phyloP scores from a whole-genome alignment of 2,888 invertebrate species.

The Platycheirus rosarum region DNA sequence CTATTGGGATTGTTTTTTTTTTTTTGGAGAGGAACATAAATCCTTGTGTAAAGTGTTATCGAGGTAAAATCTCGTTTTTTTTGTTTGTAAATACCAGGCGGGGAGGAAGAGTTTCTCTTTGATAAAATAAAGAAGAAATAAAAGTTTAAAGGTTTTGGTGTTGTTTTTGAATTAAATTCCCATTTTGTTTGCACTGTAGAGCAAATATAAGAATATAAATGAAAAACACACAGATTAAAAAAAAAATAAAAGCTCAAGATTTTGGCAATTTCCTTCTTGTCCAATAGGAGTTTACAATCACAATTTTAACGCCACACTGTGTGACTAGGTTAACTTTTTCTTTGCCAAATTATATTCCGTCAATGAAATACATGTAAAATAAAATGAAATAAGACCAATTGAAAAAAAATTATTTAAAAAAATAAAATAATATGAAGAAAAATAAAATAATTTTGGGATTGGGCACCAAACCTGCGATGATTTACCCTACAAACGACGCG shows the following conservation, averaged over 20 bases:
- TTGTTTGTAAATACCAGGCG: neutral
- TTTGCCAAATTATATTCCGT: too few species aligned
- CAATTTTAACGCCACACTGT: too few species aligned
- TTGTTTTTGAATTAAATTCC: conserved; percentile 68
- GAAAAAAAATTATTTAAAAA: too few species aligned
- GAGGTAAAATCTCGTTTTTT: neutral
- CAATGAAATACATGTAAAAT: too few species aligned
- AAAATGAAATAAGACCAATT: too few species aligned
- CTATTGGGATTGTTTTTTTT: neutral
- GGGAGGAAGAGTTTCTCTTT: neutral
- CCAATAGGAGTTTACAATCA: neutral
- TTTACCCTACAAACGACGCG: too few species aligned
- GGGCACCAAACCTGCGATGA: too few species aligned
- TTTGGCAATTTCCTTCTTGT: conserved; percentile 19
- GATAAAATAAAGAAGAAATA: conserved; percentile 15
- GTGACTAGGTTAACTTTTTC: too few species aligned
- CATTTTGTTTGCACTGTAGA: conserved; percentile 27
- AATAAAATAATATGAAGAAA: too few species aligned
- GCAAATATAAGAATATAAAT: conserved; percentile 7
- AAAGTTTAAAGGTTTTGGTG: conserved; percentile 4
- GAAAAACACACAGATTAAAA: conserved; percentile 40
- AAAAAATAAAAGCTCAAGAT: neutral
- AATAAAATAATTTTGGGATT: too few species aligned
- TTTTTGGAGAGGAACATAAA: neutral
- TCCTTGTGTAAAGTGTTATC: neutral